These are phyloP conservation scores for Microcebus ravelobensis DNA, from an alignment of 2,113 vertebrate genomes.

Conservation along the genomic window DNA sequence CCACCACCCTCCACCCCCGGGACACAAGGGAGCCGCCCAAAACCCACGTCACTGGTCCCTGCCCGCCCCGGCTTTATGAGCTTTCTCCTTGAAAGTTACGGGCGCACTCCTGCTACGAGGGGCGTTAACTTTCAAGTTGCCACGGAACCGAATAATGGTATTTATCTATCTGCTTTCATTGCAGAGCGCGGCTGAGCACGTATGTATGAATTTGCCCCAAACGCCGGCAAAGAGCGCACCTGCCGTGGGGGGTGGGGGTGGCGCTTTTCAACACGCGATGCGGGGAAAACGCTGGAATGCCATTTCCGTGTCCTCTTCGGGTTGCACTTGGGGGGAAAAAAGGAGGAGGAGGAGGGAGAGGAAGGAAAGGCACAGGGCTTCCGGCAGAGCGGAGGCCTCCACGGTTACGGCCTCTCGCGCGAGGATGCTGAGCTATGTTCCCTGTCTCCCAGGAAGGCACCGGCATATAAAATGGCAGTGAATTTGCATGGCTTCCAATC, in stretches of 20 bases:
- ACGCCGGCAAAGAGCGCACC: slow-evolving; percentile 71
- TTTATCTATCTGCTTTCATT: slow-evolving; percentile 88
- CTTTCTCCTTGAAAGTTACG: slow-evolving; percentile 64
- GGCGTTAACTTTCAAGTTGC: slow-evolving; percentile 84
- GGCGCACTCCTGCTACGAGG: slow-evolving; percentile 73
- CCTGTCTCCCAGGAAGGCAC: slow-evolving; percentile 91
- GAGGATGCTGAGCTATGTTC: slow-evolving; percentile 98
- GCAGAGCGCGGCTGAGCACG: slow-evolving; percentile 76
- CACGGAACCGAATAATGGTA: slow-evolving; percentile 85
- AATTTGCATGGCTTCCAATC: slow-evolving; percentile 99
- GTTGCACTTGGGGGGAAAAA: slow-evolving; percentile 63
- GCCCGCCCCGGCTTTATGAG: accelerated
- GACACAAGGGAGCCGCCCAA: accelerated
- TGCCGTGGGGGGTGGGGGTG: slow-evolving; percentile 70
- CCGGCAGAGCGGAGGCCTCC: slow-evolving; percentile 82
- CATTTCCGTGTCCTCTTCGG: slow-evolving; percentile 75
- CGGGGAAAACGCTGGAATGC: slow-evolving; percentile 84
- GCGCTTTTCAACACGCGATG: slow-evolving; percentile 74
- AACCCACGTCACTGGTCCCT: not conserved
- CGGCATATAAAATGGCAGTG: slow-evolving; percentile 98
- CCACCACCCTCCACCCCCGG: not conserved
- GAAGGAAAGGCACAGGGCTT: slow-evolving; percentile 73
- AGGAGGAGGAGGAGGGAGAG: not conserved
- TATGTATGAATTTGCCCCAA: slow-evolving; percentile 75
- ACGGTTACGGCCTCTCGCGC: slow-evolving; percentile 93